These are phyloP conservation scores for Acipenser oxyrinchus DNA, from an alignment of 2,797 vertebrate genomes.

Conservation along the genomic window DNA sequence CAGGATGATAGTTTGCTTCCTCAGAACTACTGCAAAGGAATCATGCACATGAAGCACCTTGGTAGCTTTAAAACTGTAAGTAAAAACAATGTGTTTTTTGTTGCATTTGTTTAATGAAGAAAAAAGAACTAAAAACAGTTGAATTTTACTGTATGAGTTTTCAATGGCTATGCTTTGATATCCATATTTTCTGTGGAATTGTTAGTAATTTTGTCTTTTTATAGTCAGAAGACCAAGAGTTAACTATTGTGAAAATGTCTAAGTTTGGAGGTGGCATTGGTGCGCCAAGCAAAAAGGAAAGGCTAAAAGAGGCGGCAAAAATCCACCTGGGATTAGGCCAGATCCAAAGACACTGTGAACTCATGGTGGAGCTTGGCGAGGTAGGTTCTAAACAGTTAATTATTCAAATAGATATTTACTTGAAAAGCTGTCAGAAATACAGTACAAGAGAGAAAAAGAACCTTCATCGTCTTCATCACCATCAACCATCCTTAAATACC, in stretches of 20 bases:
- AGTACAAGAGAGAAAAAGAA: too few relatives aligned
- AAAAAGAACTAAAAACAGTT: too few relatives aligned
- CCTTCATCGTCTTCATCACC: too few relatives aligned
- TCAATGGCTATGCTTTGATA: too few relatives aligned
- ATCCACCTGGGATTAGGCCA: constrained; percentile 89
- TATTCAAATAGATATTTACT: too few relatives aligned
- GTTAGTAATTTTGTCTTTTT: background rate
- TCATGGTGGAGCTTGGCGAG: constrained; percentile 97
- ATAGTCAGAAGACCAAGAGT: constrained; percentile 91
- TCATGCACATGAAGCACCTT: constrained; percentile 94
- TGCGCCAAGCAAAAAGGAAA: constrained; percentile 85
- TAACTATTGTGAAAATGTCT: constrained; percentile 95
- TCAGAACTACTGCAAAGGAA: constrained; percentile 81
- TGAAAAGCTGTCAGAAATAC: too few relatives aligned
- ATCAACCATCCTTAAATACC: too few relatives aligned
- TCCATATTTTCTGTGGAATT: too few relatives aligned
- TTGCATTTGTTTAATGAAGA: too few relatives aligned
- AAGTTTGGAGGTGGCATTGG: constrained; percentile 93
- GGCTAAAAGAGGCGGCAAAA: constrained; percentile 84
- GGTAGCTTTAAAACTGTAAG: constrained; percentile 84
- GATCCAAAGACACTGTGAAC: constrained; percentile 91
- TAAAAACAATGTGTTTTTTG: constrained; percentile 8
- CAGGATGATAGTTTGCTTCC: constrained; percentile 91
- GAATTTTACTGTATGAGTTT: too few relatives aligned
- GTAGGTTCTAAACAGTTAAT: constrained; percentile 37